Evolutionary conservation across 2,797 vertebrate genomes (phyloP).

Genomic region (Typhlichthys subterraneus): DNA sequence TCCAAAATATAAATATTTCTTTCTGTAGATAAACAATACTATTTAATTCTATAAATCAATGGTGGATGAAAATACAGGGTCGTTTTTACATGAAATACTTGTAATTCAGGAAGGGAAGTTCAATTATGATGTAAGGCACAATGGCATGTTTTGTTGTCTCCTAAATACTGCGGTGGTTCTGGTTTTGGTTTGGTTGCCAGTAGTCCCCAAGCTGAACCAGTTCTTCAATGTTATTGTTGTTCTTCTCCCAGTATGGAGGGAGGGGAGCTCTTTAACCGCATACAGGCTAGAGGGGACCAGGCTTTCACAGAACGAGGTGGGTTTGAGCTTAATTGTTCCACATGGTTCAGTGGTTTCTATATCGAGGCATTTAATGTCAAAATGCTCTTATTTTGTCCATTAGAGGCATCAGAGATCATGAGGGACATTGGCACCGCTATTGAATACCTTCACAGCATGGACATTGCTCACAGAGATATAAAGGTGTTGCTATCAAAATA

Average conservation of each 20-base stretch:
- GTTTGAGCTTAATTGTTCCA: constrained; percentile 10
- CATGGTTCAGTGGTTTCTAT: neutral
- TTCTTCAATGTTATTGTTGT: constrained; percentile 50
- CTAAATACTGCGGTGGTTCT: neutral
- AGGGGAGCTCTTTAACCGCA: constrained; percentile 93
- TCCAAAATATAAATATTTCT: too few species aligned
- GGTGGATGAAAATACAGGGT: too few species aligned
- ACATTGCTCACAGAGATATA: constrained; percentile 93
- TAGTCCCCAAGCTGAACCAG: constrained; percentile 33
- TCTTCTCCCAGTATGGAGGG: constrained; percentile 73
- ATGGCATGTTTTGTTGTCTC: constrained; percentile 44
- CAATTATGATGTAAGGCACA: constrained; percentile 19
- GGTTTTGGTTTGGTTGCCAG: constrained; percentile 18
- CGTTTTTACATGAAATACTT: too few species aligned
- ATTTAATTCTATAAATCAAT: too few species aligned
- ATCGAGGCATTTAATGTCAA: neutral
- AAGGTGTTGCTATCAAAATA: constrained; percentile 78
- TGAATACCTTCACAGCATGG: constrained; percentile 88
- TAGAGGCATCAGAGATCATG: constrained; percentile 95
- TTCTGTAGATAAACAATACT: too few species aligned
- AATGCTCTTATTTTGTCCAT: constrained; percentile 10
- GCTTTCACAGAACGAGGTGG: constrained; percentile 96
- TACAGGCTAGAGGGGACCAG: constrained; percentile 93
- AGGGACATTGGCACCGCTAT: constrained; percentile 91
- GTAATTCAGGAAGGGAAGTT: too few species aligned